Conservation (phyloP, 2,113 vertebrate species). For the Rhadina sibilatrix region DNA sequence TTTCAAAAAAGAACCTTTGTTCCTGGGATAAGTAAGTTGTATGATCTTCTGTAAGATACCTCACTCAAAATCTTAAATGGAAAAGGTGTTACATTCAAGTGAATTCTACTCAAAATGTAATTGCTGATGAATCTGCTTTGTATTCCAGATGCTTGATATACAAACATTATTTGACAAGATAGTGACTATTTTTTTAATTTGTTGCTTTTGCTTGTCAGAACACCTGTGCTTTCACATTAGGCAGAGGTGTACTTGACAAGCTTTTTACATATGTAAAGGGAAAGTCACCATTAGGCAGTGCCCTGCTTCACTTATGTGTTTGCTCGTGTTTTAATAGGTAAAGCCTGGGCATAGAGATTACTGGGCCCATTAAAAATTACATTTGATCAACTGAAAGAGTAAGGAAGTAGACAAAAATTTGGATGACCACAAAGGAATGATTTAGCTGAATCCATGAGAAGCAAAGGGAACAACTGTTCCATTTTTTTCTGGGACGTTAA, state of each 20-base stretch:
- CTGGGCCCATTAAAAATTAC: not conserved
- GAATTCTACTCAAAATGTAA: constrained; percentile 58
- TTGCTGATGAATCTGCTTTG: constrained; percentile 39
- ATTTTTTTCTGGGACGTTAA: not conserved
- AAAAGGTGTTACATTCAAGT: constrained; percentile 63
- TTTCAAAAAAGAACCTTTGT: constrained; percentile 72
- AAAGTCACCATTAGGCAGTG: not conserved
- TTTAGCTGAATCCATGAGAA: not conserved
- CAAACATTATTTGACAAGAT: constrained; percentile 29
- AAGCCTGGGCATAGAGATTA: not conserved
- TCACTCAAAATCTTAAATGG: constrained; percentile 57
- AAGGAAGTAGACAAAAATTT: not conserved
- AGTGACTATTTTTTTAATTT: constrained; percentile 4
- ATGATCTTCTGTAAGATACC: constrained; percentile 70
- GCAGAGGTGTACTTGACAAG: not conserved
- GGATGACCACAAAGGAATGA: not conserved
- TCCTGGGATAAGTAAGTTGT: constrained; percentile 70
- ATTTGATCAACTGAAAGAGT: not conserved
- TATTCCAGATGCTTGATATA: not conserved
- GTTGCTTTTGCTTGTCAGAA: constrained; percentile 25
- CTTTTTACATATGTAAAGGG: not conserved
- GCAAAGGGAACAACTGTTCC: not conserved
- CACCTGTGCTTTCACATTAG: constrained; percentile 19
- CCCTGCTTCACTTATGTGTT: not conserved
- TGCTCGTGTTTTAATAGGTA: not conserved